Base-by-base conservation (phyloP, 1,140 invertebrate species). In the Trypoxylus dichotomus region DNA sequence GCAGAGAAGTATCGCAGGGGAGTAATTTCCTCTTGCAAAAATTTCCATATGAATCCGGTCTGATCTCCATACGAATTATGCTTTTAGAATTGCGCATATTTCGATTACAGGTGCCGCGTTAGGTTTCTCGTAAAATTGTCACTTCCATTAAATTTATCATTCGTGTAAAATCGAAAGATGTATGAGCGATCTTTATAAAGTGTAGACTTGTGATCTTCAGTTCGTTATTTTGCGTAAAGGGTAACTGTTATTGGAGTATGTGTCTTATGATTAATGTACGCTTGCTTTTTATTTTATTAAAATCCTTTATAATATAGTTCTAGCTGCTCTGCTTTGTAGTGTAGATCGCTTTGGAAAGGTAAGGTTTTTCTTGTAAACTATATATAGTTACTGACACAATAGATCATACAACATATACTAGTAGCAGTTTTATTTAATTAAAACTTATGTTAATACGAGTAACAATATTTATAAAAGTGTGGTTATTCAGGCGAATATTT, bases 101-200 rank as follows among this genome's bases (percentile, higher is more conserved):
- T 54, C 47, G 47, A 54, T 54, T 54, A 54, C 19, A 54, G 47
- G 47, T 54, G 19, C 47, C 19, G 47, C 19, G n/a, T 19, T n/a
- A 54, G 47, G 47, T 54, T 54, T 54, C 47, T 15, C 47, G 47
- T 54, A 54, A 54, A 54, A 54, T 54, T 54, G 47, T 54, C 47
- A 54, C 47, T 54, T 54, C 19, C 47, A 54, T 19, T 6, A 54
- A 54, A 54, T 54, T 54, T 54, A 54, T 54, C 19, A 54, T 54
- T n/a, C 19, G 13, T n/a, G 7, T n/a, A 54, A 19, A 19, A n/a
- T n/a, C 15, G 19, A n/a, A 19, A 54, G 47, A 54, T 37, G 32
- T 37, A 37, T 1, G 10, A 37, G 5, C 10, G 32, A 37, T 7
- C 32, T 37, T 37, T 5, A 37, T 8, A 37, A 37, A 37, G 32